Conservation (phyloP, 2,797 vertebrate genomes). For the Erpetoichthys calabaricus region DNA sequence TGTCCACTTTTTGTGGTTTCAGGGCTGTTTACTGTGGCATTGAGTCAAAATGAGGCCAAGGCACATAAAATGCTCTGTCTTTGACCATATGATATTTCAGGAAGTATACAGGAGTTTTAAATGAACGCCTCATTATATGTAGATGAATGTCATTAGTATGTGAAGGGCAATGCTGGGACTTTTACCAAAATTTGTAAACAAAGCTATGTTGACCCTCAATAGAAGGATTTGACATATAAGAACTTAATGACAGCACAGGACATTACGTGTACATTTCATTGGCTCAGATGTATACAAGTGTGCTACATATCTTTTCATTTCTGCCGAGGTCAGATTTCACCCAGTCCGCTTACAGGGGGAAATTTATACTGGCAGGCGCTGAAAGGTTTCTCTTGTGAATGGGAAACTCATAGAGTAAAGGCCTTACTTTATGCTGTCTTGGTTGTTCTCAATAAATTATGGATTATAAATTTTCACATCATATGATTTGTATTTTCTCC, state of each 20-base stretch:
- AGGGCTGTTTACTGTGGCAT: no score
- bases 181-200: no score
- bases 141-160: no score
- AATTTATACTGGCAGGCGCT: constrained; percentile 18
- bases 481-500: constrained; percentile 9
- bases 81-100: no score
- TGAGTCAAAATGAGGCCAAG: no score
- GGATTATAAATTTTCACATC: constrained; percentile 11
- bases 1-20: no score
- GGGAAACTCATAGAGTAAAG: constrained; percentile 4
- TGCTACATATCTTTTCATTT: constrained; percentile 9
- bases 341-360: constrained; percentile 7
- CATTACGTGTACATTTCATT: not conserved
- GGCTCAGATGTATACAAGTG: not conserved
- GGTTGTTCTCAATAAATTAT: constrained; percentile 3
- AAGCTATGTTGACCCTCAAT: no score
- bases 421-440: constrained; percentile 15
- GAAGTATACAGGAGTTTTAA: no score
- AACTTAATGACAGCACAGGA: not conserved
- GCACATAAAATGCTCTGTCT: no score
- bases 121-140: no score
- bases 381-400: constrained; percentile 16
- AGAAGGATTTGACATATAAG: not conserved
- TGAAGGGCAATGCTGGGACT: no score
- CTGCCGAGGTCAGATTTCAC: constrained; percentile 3